Base-by-base conservation (phyloP, 2,797 vertebrate species). In the Hylomyscus alleni region DNA sequence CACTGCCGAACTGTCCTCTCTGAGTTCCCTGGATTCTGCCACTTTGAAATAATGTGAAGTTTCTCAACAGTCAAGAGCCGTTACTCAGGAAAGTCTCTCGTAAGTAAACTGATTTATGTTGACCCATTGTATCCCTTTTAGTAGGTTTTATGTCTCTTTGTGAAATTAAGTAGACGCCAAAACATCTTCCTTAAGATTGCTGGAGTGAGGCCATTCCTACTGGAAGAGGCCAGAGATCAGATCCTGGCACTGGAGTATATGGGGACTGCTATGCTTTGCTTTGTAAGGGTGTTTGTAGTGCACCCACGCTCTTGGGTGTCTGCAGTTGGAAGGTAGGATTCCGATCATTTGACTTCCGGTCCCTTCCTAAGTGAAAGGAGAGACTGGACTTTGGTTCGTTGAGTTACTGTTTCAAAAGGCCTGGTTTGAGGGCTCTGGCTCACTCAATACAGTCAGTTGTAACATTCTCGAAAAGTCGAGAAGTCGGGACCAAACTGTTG, bases 341-440 rank as follows among this genome's bases (percentile, higher is more conserved):
- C 93, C 26, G 44, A 62, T 29, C 62, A 72, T 65, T 52, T 77
- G 47, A 80, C 78, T 77, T 90, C 56, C 1, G 77, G 2, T 47
- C 94, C 78, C 54, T 94, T 84, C 81, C 58, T 81, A 69, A 94
- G 12, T 92, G 29, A 97, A 92, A 83, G 75, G 58, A 89, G 90
- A 95, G 75, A 92, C 90, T 96, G 72, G 13, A 96, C 96, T 90
- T 82, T 69, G 73, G 80, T 13, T 98, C 91, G 80, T 97, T 97
- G 4, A 83, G 97, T 97, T 96, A 3, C 84, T 96, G 65, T 92
- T 97, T 88, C 91, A 15, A 58, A 93, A 93, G 83, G 50, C 77
- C 65, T 88, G 20, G 2, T 77, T 52, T 95, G 92, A 75, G 2
- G 2, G 19, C 78, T 78, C 52, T 56, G 77, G 78, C 95, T 97